phyloP scores from a whole-genome alignment of 2,888 invertebrate genomes.

The Thecocarcelia acutangulata region DNA sequence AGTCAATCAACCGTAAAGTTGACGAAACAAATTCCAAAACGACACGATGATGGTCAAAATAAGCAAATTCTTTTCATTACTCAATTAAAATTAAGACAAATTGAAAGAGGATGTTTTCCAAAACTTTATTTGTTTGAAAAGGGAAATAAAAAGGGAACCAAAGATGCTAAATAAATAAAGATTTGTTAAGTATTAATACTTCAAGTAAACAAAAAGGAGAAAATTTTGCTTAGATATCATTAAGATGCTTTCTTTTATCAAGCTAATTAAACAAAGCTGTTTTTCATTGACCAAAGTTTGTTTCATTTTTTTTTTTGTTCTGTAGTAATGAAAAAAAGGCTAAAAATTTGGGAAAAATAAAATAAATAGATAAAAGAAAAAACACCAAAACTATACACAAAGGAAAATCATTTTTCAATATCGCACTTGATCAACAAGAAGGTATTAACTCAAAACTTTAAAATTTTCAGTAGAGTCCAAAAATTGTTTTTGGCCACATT shows the following conservation, averaged over 20 bases:
- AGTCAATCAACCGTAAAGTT: conserved; percentile 1
- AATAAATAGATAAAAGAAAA: no score
- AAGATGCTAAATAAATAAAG: background rate
- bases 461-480: no score
- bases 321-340: background rate
- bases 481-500: no score
- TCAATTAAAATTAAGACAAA: conserved; percentile 56
- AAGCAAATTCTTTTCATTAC: conserved; percentile 37
- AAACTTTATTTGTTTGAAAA: no score
- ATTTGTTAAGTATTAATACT: background rate
- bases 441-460: no score
- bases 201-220: background rate
- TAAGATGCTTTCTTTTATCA: background rate
- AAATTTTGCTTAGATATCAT: no score
- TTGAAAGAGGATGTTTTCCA: conserved; percentile 3
- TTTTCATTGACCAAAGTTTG: background rate
- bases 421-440: background rate
- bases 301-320: no score
- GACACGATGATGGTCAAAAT: conserved; percentile 27
- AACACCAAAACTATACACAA: no score
- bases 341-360: background rate
- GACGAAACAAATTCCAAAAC: conserved; percentile 8
- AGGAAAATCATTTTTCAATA: no score
- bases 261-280: conserved; percentile 24
- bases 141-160: background rate